Evolutionary conservation across 2,888 invertebrate species (phyloP), one percentile per base, ranked within the genome.

Genomic region (Suillia variegata): DNA sequence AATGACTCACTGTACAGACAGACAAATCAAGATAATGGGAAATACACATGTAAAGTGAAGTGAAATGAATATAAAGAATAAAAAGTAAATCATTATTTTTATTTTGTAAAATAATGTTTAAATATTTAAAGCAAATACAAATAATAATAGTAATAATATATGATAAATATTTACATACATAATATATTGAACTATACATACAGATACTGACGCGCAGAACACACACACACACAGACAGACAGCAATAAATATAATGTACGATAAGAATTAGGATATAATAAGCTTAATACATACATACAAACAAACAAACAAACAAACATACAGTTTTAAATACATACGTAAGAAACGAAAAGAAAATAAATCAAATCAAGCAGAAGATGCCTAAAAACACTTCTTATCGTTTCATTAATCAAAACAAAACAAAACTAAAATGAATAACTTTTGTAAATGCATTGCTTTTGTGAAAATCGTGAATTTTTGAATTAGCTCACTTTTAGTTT

Each of bases 201-300:
- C 38, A 38, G 15, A 38, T 13, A n/a, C 38, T n/a, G n/a, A n/a
- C n/a, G n/a, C n/a, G n/a, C n/a, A n/a, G n/a, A 38, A 38, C 6
- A 38, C 6, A 38, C 6, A n/a, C 13, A 10, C 6, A 38, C 38
- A 38, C 6, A n/a, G 10, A 10, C 6, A 38, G 4, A 45, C 45
- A 45, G 10, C 20, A 45, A 45, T 45, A 45, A 5, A 50, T 60
- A 56, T 53, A 56, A 56, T 56, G 56, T 60, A 60, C 60, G 56
- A 56, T 60, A 60, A 60, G 56, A 56, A 51, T 56, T 60, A 60
- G 60, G 38, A 38, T 38, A 38, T 38, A n/a, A 8, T 38, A 38
- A 38, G n/a, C 6, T 4, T 18, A 60, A 55, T 55, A 59, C 47
- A 58, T 48, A 55, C 47, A 48, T 48, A 45, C 34, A 33, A 59